Evolutionary conservation across 1,140 invertebrate species (phyloP).

Genomic region (Semibalanus balanoides): DNA sequence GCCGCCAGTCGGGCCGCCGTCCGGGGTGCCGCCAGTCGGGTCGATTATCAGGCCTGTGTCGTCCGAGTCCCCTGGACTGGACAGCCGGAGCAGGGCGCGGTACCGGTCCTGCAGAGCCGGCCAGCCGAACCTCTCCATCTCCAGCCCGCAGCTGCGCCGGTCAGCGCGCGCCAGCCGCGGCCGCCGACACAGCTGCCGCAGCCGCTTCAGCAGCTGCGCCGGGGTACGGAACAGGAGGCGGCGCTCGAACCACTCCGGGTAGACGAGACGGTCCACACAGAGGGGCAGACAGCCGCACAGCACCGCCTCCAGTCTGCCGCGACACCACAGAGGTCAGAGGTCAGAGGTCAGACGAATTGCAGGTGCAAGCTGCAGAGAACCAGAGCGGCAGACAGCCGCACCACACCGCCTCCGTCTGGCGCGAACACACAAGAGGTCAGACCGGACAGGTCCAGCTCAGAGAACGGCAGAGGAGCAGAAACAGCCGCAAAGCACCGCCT

Average conservation of each 20-base stretch:
- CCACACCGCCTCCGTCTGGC: too few relatives aligned
- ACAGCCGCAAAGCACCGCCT: slow-evolving; percentile 50
- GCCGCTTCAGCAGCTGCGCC: neutral
- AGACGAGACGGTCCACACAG: slow-evolving; percentile 50
- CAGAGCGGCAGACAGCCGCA: too few relatives aligned
- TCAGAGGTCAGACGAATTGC: neutral
- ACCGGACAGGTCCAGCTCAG: slow-evolving; percentile 36
- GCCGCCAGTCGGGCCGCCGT: too few relatives aligned
- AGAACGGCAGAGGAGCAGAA: slow-evolving; percentile 41
- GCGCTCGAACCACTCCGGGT: slow-evolving; percentile 50
- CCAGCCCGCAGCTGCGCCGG: neutral
- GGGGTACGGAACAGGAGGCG: neutral
- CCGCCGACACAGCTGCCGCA: neutral
- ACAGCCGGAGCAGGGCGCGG: neutral
- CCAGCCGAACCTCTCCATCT: neutral
- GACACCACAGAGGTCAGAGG: slow-evolving; percentile 33
- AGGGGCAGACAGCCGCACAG: slow-evolving; percentile 51
- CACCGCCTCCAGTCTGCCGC: slow-evolving; percentile 44
- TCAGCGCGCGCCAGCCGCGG: neutral
- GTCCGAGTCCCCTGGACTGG: too few relatives aligned
- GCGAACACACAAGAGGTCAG: too few relatives aligned
- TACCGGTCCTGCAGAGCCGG: neutral
- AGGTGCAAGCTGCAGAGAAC: slow-evolving; percentile 26
- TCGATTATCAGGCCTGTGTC: too few relatives aligned
- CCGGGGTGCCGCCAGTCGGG: too few relatives aligned